Evolutionary conservation across 2,113 vertebrate genomes (phyloP).

Genomic region (Eonycteris spelaea): DNA sequence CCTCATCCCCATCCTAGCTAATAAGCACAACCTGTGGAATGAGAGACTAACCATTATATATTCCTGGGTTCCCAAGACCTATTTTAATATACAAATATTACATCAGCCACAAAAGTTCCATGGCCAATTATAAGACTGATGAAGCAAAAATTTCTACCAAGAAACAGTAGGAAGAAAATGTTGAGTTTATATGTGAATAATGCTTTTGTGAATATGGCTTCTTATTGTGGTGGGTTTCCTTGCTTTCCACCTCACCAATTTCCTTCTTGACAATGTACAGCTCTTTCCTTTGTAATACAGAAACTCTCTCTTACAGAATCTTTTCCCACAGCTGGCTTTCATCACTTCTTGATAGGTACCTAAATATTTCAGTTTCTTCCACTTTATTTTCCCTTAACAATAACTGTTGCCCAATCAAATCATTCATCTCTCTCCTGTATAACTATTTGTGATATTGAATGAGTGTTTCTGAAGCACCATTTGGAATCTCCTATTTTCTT

Average conservation of each 20-base stretch:
- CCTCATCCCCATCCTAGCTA: background rate
- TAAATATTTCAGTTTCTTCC: slow-evolving; percentile 69
- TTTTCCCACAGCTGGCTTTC: slow-evolving; percentile 69
- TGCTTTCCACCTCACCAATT: background rate
- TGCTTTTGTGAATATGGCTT: background rate
- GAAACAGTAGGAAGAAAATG: background rate
- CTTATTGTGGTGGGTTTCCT: slow-evolving; percentile 9
- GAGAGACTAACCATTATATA: background rate
- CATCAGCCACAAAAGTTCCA: background rate
- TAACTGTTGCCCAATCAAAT: slow-evolving; percentile 49
- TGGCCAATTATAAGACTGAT: background rate
- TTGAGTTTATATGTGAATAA: background rate
- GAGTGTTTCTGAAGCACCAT: background rate
- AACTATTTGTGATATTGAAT: slow-evolving; percentile 15
- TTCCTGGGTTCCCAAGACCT: background rate
- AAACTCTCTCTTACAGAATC: slow-evolving; percentile 48
- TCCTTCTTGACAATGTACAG: slow-evolving; percentile 54
- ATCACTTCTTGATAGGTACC: slow-evolving; percentile 64
- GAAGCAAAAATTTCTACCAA: background rate
- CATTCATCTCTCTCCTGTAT: slow-evolving; percentile 16
- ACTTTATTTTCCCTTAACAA: slow-evolving; percentile 66
- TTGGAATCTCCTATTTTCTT: slow-evolving; percentile 19
- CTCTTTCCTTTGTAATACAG: slow-evolving; percentile 60
- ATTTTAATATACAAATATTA: slow-evolving; percentile 24
- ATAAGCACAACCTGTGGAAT: background rate